Conservation (phyloP, 2,797 vertebrate species). For the Lagocephalus sceleratus region DNA sequence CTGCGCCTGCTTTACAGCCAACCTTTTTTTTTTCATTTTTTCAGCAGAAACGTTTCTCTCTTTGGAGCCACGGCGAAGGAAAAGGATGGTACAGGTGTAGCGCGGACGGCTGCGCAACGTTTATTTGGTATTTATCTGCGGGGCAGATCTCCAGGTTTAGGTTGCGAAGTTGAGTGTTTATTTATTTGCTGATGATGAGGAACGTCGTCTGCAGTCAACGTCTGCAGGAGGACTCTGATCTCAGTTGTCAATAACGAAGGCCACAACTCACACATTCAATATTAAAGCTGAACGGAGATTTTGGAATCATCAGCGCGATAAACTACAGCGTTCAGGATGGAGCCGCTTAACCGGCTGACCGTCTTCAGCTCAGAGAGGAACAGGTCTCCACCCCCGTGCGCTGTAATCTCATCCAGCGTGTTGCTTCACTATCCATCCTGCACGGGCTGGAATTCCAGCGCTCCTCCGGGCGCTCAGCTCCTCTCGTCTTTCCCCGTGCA, state of each 20-base stretch:
- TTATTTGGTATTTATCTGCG: slow-evolving; percentile 10
- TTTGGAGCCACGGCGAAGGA: slow-evolving; percentile 6
- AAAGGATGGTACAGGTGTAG: slow-evolving; percentile 13
- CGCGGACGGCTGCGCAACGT: background rate
- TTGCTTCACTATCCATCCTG: slow-evolving; percentile 14
- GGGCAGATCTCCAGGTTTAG: background rate
- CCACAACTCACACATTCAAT: background rate
- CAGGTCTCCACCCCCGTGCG: slow-evolving; percentile 3
- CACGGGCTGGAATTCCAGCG: slow-evolving; percentile 49
- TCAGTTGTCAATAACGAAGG: background rate
- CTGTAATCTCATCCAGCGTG: slow-evolving; percentile 34
- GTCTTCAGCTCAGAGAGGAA: background rate
- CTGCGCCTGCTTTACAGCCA: slow-evolving; percentile 13
- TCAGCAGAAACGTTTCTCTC: slow-evolving; percentile 14
- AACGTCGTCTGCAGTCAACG: background rate
- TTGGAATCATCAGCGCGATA: background rate
- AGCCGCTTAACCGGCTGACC: background rate
- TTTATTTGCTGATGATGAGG: background rate
- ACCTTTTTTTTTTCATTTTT: slow-evolving; percentile 15
- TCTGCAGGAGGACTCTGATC: background rate
- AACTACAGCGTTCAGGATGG: no score
- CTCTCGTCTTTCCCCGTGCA: slow-evolving; percentile 44
- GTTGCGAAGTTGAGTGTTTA: background rate
- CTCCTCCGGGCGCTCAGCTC: slow-evolving; percentile 46
- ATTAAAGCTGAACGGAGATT: background rate